Percentiles rank a stretch among this genome's conserved stretches.
Conservation (phyloP, 2,113 vertebrate genomes). For the Dendrocopos noguchii region DNA sequence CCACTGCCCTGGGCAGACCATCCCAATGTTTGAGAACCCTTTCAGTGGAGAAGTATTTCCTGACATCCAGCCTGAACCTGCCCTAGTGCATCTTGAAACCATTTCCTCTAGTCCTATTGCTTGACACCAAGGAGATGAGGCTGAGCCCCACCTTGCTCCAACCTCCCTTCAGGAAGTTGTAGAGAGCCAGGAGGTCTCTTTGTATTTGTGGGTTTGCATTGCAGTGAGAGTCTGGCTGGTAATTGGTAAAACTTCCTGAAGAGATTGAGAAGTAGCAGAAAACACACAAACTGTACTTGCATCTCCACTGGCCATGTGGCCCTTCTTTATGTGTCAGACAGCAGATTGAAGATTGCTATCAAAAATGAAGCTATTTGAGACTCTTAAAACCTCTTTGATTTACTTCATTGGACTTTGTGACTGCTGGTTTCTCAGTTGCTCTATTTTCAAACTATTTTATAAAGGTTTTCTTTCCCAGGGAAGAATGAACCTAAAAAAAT, state of each 20-base stretch:
- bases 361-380: neutral
- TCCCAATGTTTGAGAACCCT: no score
- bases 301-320: neutral
- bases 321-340: neutral
- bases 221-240: fast-evolving
- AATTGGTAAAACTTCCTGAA: neutral
- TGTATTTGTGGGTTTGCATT: neutral
- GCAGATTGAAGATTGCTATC: neutral
- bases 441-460: neutral
- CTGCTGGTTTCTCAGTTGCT: neutral
- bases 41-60: no score
- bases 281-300: neutral
- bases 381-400: neutral
- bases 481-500: neutral
- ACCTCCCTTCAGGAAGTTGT: no score
- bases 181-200: no score
- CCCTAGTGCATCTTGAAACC: no score
- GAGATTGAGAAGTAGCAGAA: fast-evolving
- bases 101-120: no score
- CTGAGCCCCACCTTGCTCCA: no score
- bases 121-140: no score
- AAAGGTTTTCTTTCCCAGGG: neutral
- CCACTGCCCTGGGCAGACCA: no score
- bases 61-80: no score
- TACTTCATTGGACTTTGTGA: neutral